Evolutionary conservation across 1,140 invertebrate species (phyloP).

Genomic region (Maconellicoccus hirsutus): DNA sequence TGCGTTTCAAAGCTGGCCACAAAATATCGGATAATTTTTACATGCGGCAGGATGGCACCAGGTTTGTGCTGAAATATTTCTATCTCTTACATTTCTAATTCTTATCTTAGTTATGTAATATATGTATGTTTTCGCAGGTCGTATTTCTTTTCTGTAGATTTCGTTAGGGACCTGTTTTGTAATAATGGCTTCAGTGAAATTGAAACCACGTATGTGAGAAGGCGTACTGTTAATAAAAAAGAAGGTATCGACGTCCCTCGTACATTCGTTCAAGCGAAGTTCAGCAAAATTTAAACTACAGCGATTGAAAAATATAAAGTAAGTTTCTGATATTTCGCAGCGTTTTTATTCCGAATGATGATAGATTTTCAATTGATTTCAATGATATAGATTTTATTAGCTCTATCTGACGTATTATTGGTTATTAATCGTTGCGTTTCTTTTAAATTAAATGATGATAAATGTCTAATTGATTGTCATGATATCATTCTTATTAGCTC

Average conservation of each 20-base stretch:
- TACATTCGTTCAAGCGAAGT: slow-evolving; percentile 87
- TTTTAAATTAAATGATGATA: background rate
- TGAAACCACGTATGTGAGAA: slow-evolving; percentile 61
- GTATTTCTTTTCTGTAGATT: slow-evolving; percentile 67
- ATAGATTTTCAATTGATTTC: too few relatives aligned
- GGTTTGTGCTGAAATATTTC: too few relatives aligned
- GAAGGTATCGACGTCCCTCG: slow-evolving; percentile 79
- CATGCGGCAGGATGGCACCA: slow-evolving; percentile 92
- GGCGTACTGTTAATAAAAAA: slow-evolving; percentile 81
- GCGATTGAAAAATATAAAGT: slow-evolving; percentile 1
- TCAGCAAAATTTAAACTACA: slow-evolving; percentile 42
- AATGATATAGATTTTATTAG: too few relatives aligned
- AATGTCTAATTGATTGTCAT: background rate
- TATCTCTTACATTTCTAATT: too few relatives aligned
- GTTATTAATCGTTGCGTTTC: background rate
- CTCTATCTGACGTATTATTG: too few relatives aligned
- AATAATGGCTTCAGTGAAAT: slow-evolving; percentile 55
- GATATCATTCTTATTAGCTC: background rate
- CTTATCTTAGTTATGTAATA: slow-evolving; percentile 19
- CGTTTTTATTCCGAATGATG: too few relatives aligned
- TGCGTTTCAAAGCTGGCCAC: slow-evolving; percentile 82
- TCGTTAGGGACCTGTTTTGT: slow-evolving; percentile 48
- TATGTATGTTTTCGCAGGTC: slow-evolving; percentile 40
- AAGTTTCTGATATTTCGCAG: background rate
- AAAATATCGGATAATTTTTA: slow-evolving; percentile 94